Evolutionary conservation across 2,113 vertebrate genomes (phyloP).

Genomic region (Anoura caudifer): DNA sequence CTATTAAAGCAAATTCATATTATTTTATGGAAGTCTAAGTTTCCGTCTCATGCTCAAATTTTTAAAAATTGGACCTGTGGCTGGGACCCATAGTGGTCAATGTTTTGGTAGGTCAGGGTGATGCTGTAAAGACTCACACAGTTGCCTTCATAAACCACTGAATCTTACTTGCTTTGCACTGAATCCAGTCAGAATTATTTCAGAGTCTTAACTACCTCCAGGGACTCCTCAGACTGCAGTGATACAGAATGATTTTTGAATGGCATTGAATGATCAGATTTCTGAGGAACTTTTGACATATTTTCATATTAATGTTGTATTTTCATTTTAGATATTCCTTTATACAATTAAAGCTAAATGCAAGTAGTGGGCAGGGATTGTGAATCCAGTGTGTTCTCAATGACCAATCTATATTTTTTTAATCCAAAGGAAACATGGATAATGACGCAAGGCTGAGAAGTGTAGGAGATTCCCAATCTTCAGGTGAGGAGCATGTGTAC

Average conservation of each 20-base stretch:
- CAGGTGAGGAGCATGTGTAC: neutral
- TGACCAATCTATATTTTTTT: neutral
- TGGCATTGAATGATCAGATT: neutral
- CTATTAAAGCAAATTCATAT: neutral
- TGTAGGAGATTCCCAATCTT: neutral
- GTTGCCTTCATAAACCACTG: neutral
- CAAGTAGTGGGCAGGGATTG: neutral
- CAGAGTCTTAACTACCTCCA: neutral
- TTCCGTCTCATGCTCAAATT: neutral
- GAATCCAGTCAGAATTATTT: neutral
- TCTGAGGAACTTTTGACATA: neutral
- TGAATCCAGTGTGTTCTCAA: neutral
- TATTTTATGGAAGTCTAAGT: neutral
- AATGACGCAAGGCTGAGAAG: neutral
- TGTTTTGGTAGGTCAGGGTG: neutral
- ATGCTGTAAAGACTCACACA: neutral
- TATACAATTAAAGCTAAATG: neutral
- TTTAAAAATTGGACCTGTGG: neutral
- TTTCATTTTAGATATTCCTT: neutral
- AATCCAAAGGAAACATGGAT: neutral
- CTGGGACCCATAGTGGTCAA: neutral
- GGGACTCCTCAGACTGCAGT: neutral
- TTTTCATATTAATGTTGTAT: neutral
- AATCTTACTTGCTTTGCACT: neutral
- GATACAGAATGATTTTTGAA: neutral